Base-by-base conservation (phyloP, 2,888 invertebrate genomes). In the Polydrusus cervinus region DNA sequence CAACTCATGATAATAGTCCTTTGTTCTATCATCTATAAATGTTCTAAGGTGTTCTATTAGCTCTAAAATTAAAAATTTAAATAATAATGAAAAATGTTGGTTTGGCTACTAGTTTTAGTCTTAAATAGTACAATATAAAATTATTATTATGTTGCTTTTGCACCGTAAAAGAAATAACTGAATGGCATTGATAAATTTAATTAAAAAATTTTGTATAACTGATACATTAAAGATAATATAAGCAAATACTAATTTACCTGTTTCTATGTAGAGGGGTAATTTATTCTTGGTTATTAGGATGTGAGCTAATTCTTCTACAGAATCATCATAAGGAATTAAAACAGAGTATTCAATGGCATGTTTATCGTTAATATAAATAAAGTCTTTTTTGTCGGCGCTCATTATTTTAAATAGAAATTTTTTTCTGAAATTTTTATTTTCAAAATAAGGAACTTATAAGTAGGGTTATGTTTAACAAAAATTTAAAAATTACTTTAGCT, bases 1-100 rank as follows among this genome's bases (percentile, higher is more conserved):
- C 80, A 91, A 88, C 66, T 90, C 90, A 43, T 81, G 76, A 84
- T 92, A 90, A 82, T 91, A 93, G 74, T 90, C 89, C 80, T 30
- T 68, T 11, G 76, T 79, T 73, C 76, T 55, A 43, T 76, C 76
- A 68, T 75, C 70, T 43, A 81, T 76, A 67, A 81, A 81, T 13
- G 64, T 47, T 38, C 77, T 61, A 43, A 81, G 62, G 65, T 80
- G 74, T 57, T 72, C 40, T 43, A 67, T 78, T 47, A 81, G 74
- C 49, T 81, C 80, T 80, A 72, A 60, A 43, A n/a, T 45, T 13
- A 38, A 30, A 62, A 13, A 16, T 9, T n/a, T n/a, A n/a, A n/a
- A n/a, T n/a, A n/a, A 25, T 55, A 25, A 30, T 30, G 0, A 64
- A 8, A 38, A 9, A 11, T 40, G 40, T 40, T 11, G 2, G 2